These are phyloP conservation scores for Carapus acus DNA, from an alignment of 2,797 vertebrate species.

Conservation along the genomic window DNA sequence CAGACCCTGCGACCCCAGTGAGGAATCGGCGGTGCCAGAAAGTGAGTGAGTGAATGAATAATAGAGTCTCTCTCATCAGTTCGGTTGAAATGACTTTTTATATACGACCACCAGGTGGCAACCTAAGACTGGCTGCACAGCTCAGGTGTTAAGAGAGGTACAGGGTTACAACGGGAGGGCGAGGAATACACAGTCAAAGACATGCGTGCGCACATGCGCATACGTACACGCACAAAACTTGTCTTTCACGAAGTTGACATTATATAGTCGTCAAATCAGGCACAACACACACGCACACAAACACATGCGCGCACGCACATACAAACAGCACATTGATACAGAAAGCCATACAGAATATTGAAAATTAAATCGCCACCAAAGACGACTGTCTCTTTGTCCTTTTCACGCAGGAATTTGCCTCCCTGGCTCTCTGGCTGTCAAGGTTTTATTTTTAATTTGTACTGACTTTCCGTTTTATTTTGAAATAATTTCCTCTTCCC, in stretches of 20 bases:
- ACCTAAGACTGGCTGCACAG: constrained; percentile 17
- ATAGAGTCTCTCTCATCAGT: no score
- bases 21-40: no score
- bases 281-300: constrained; percentile 2
- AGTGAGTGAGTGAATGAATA: no score
- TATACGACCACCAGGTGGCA: constrained; percentile 48
- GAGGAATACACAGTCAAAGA: background rate
- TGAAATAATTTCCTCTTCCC: constrained; percentile 27
- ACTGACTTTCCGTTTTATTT: no score
- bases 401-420: background rate
- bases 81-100: no score
- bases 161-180: background rate
- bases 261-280: constrained; percentile 11
- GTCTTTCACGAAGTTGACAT: background rate
- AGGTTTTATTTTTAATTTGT: background rate
- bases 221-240: background rate
- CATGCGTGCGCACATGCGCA: background rate
- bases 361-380: no score
- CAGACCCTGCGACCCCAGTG: no score
- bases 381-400: background rate
- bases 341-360: no score
- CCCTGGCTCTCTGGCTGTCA: background rate
- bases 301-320: constrained; percentile 4
- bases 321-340: constrained; percentile 3
- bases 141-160: background rate